Base-by-base conservation (phyloP, 2,888 invertebrate species). In the Limnephilus rhombicus region DNA sequence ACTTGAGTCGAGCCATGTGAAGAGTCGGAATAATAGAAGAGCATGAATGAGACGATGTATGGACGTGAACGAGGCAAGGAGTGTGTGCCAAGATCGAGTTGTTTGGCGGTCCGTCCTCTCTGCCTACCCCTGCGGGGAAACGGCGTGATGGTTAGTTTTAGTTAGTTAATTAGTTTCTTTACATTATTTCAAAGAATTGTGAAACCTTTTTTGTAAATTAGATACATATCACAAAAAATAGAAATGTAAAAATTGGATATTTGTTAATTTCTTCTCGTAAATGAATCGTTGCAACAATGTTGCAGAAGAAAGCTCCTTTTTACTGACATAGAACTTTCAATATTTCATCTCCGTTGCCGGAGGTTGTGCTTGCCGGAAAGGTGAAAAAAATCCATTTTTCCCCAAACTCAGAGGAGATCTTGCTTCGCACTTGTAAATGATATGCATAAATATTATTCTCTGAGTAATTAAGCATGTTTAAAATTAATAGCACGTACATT, bases 311-410 rank as follows among this genome's bases (percentile, higher is more conserved):
- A 82, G 82, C 82, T 82, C 31, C 34, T 31, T 82, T 18, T 18
- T 82, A 29, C 82, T 34, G 31, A 82, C 82, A 34, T 82, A 82
- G 82, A 34, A 34, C 29, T 82, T 31, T 82, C 82, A 31, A 82
- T 82, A 82, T 82, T 31, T 82, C 31, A 82, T 82, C 82, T 82
- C 34, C 18, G 82, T 82, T 34, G 82, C 82, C 82, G 5, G 34
- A 31, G 82, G 82, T 29, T 34, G 9, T n/a, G 24, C 9, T n/a
- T 68, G 68, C 68, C 68, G 68, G 9, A 24, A 5, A 68, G 68
- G n/a, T 5, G 68, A 9, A 68, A 68, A 68, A n/a, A 68, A 68
- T n/a, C 1, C 9, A 5, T 24, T 15, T 68, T 68, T 68, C 9
- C 9, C 68, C 24, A 68, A 68, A 24, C 68, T 68, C 24, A 18